These are phyloP conservation scores for Panagrolaimus sp. DNA, from an alignment of 1,140 invertebrate genomes.

Conservation along the genomic window DNA sequence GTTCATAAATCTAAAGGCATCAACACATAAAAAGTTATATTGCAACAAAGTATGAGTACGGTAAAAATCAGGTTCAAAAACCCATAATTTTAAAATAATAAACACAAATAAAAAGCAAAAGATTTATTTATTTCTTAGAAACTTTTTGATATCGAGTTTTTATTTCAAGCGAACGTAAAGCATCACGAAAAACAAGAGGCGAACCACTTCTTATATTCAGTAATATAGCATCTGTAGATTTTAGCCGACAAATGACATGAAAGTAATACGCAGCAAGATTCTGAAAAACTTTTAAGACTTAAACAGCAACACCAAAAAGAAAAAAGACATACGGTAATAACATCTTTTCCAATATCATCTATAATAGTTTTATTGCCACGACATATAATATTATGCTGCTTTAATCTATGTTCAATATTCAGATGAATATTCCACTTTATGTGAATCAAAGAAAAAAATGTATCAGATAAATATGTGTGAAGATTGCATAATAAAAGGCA, in stretches of 20 bases:
- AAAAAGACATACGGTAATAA: not conserved
- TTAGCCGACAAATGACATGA: not conserved
- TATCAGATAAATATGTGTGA: not conserved
- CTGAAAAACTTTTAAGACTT: not conserved
- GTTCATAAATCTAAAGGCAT: too few species aligned
- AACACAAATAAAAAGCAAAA: too few species aligned
- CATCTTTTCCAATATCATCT: not conserved
- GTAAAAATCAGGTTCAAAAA: too few species aligned
- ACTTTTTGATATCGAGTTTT: too few species aligned
- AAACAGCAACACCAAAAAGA: not conserved
- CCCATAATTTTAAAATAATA: too few species aligned
- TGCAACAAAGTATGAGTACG: too few species aligned
- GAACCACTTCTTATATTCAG: too few species aligned
- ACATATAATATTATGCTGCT: not conserved
- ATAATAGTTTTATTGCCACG: not conserved
- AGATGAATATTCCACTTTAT: conserved; percentile 7
- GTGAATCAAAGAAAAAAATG: not conserved
- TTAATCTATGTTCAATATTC: not conserved
- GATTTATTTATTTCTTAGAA: too few species aligned
- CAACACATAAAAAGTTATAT: too few species aligned
- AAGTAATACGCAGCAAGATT: not conserved
- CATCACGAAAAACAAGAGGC: too few species aligned
- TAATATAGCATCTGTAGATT: too few species aligned
- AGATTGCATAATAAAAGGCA: not conserved
- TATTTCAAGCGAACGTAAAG: too few species aligned